phyloP scores from a whole-genome alignment of 2,113 vertebrate genomes.

The Peromyscus californicus region DNA sequence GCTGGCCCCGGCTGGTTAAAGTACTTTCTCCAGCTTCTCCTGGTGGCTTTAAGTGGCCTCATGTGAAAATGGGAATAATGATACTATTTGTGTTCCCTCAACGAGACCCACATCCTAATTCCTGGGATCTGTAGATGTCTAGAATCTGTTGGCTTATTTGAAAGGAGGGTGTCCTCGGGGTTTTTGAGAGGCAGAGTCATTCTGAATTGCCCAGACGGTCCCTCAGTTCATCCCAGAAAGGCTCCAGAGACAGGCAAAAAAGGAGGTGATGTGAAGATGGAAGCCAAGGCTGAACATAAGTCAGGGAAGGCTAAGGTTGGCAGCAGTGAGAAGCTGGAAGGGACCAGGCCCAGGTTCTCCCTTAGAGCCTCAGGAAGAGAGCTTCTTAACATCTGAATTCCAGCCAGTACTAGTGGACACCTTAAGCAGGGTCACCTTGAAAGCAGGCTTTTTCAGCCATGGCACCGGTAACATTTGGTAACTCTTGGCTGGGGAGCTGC shows the following conservation, averaged over 20 bases:
- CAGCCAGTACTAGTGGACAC: background rate
- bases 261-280: background rate
- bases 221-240: background rate
- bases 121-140: background rate
- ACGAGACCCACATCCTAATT: background rate
- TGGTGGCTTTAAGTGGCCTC: background rate
- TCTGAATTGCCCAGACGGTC: background rate
- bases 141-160: background rate
- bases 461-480: background rate
- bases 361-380: background rate
- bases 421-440: background rate
- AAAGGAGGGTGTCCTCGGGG: background rate
- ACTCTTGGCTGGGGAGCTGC: background rate
- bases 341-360: background rate
- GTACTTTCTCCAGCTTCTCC: background rate
- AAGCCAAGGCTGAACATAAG: background rate
- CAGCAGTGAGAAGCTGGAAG: background rate
- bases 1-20: background rate
- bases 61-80: background rate
- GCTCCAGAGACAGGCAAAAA: background rate
- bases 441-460: background rate
- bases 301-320: background rate
- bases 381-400: background rate
- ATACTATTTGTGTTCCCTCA: background rate
- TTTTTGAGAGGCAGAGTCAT: background rate